These are phyloP conservation scores for Lasiommata megera DNA, from an alignment of 2,888 invertebrate species.

Conservation along the genomic window DNA sequence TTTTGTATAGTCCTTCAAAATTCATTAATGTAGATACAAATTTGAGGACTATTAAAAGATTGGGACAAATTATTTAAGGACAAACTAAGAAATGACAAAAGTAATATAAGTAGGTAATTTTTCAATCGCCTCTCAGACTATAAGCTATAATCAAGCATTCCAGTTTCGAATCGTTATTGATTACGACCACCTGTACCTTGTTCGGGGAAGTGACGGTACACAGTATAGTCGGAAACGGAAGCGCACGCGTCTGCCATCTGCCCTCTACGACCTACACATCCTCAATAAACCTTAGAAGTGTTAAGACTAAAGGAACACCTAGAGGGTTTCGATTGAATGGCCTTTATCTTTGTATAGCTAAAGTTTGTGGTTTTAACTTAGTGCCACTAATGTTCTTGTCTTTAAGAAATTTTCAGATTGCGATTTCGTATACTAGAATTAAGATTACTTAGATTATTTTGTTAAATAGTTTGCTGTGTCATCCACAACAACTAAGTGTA, in stretches of 20 bases:
- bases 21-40: too few relatives aligned
- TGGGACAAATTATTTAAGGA: too few relatives aligned
- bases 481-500: too few relatives aligned
- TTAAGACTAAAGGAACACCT: constrained; percentile 37
- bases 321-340: constrained; percentile 30
- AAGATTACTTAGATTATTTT: too few relatives aligned
- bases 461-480: too few relatives aligned
- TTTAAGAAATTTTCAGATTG: too few relatives aligned
- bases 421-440: too few relatives aligned
- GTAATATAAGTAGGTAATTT: background rate
- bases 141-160: constrained; percentile 21
- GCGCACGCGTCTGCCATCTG: constrained; percentile 67
- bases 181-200: constrained; percentile 38
- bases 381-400: too few relatives aligned
- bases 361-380: too few relatives aligned
- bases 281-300: constrained; percentile 73
- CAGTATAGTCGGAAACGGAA: constrained; percentile 60
- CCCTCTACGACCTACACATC: constrained; percentile 61
- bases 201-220: constrained; percentile 32
- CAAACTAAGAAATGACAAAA: too few relatives aligned
- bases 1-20: too few relatives aligned
- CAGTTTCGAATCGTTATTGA: constrained; percentile 31
- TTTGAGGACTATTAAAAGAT: too few relatives aligned
- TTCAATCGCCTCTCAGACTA: background rate
- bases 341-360: background rate